phyloP scores from a whole-genome alignment of 1,140 invertebrate genomes.

The Dreissena rostriformis region DNA sequence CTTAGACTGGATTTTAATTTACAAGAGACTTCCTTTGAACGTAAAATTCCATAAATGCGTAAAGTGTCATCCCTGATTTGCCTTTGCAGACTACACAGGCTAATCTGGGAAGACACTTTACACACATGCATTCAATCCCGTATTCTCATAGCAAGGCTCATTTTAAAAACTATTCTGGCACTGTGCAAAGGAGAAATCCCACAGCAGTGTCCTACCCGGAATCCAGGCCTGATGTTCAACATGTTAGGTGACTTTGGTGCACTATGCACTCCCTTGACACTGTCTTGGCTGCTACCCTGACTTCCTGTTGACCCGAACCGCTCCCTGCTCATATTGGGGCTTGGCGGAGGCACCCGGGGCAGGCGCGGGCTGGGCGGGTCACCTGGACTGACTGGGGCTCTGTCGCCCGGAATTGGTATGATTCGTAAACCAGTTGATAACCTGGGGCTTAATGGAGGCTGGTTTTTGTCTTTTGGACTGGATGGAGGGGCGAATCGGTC shows the following conservation, averaged over 20 bases:
- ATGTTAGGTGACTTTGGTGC: neutral
- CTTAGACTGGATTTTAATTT: too few relatives aligned
- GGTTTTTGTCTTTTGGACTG: slow-evolving; percentile 17
- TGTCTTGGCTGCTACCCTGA: slow-evolving; percentile 32
- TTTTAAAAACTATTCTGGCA: too few relatives aligned
- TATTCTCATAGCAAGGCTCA: too few relatives aligned
- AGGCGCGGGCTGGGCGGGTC: slow-evolving; percentile 45
- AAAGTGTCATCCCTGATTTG: too few relatives aligned
- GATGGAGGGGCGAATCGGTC: slow-evolving; percentile 18
- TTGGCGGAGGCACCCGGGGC: slow-evolving; percentile 52
- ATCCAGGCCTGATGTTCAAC: slow-evolving; percentile 3
- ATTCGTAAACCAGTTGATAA: neutral
- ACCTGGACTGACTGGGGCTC: slow-evolving; percentile 42
- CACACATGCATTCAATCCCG: too few relatives aligned
- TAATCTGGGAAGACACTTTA: too few relatives aligned
- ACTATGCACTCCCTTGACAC: neutral
- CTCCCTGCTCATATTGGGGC: slow-evolving; percentile 34
- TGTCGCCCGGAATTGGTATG: neutral
- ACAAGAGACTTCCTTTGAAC: too few relatives aligned
- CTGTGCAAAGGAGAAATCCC: too few relatives aligned
- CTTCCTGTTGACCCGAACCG: slow-evolving; percentile 45
- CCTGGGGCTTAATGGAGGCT: neutral
- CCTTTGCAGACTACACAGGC: too few relatives aligned
- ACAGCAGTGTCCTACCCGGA: neutral
- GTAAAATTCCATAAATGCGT: too few relatives aligned